Conservation (phyloP, 2,888 invertebrate species). For the Tridacna crocea region DNA sequence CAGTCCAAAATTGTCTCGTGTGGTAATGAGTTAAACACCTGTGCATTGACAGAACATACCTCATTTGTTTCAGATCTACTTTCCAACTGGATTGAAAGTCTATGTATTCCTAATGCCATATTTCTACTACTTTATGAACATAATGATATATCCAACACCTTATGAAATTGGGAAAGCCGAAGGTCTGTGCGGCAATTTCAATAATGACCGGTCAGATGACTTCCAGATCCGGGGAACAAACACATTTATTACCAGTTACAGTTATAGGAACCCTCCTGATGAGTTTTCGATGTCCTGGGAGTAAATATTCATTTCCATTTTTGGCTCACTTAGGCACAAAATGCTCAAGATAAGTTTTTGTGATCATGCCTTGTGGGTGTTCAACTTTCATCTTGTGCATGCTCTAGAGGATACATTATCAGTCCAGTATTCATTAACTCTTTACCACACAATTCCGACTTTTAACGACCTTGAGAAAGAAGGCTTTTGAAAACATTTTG, state of each 20-base stretch:
- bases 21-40: too few species aligned
- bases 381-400: too few species aligned
- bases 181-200: conserved; percentile 25
- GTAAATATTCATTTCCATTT: conserved; percentile 6
- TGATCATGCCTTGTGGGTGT: too few species aligned
- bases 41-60: not conserved
- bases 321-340: too few species aligned
- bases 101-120: conserved; percentile 2
- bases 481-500: too few species aligned
- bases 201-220: conserved; percentile 12
- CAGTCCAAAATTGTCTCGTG: too few species aligned
- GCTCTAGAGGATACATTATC: too few species aligned
- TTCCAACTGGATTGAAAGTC: conserved; percentile 4
- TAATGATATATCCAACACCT: conserved; percentile 15
- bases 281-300: conserved; percentile 34
- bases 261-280: conserved; percentile 7
- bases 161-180: not conserved
- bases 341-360: too few species aligned
- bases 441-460: too few species aligned
- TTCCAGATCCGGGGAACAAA: not conserved
- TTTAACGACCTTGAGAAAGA: too few species aligned
- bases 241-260: not conserved
- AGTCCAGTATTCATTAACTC: too few species aligned
- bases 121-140: conserved; percentile 12
- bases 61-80: not conserved